A percentile compares a stretch with the other conserved stretches of the same genome.
phyloP scores from a whole-genome alignment of 2,888 invertebrate species.

The Lagria hirta region DNA sequence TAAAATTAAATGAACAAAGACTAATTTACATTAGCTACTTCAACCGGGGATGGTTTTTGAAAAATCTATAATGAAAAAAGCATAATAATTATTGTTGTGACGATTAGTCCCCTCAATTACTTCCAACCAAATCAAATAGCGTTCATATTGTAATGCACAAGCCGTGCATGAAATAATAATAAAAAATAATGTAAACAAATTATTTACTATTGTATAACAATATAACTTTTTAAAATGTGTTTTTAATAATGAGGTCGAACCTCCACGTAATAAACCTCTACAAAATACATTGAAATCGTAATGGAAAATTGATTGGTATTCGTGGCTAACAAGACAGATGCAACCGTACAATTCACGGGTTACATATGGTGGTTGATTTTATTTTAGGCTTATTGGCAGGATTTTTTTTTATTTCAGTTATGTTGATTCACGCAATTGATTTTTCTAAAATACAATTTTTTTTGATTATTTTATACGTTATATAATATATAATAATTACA shows the following conservation, averaged over 20 bases:
- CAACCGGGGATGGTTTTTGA: too few relatives aligned
- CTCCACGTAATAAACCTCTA: conserved; percentile 43
- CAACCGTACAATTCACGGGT: conserved; percentile 23
- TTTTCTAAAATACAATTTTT: too few relatives aligned
- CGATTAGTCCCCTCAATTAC: too few relatives aligned
- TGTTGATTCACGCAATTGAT: too few relatives aligned
- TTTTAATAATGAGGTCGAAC: conserved; percentile 49
- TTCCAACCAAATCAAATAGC: neutral
- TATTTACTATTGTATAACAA: conserved; percentile 19
- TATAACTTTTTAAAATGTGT: conserved; percentile 40
- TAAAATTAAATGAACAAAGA: too few relatives aligned
- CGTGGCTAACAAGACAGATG: conserved; percentile 43
- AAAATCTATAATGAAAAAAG: too few relatives aligned
- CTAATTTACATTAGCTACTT: too few relatives aligned
- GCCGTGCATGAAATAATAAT: conserved; percentile 16
- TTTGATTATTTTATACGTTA: too few relatives aligned
- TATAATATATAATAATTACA: too few relatives aligned
- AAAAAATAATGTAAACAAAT: conserved; percentile 23
- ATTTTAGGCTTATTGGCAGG: neutral
- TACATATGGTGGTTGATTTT: conserved; percentile 18
- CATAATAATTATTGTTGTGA: too few relatives aligned
- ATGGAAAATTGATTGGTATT: conserved; percentile 50
- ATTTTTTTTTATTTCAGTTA: too few relatives aligned
- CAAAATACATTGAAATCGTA: conserved; percentile 39
- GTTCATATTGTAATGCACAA: too few relatives aligned